Percentiles rank a stretch among this genome's conserved stretches.
phyloP scores from a whole-genome alignment of 2,797 vertebrate species.

The Brachyalestes nurse region DNA sequence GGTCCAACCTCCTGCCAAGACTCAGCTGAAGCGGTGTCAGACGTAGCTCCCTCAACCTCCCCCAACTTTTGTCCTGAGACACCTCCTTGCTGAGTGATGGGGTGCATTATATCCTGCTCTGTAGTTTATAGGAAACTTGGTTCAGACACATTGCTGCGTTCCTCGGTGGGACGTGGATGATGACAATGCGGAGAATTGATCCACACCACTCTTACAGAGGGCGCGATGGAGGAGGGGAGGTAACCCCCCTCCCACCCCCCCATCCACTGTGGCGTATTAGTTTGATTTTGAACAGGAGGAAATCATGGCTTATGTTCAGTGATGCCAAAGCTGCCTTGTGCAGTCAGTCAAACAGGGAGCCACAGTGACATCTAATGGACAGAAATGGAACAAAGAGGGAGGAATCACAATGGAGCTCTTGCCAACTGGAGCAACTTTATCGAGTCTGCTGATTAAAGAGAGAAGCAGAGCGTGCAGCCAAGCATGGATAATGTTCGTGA shows the following conservation, averaged over 20 bases:
- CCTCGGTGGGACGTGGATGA: slow-evolving; percentile 13
- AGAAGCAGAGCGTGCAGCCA: slow-evolving; percentile 6
- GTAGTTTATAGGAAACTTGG: slow-evolving; percentile 7
- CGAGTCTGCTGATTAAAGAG: slow-evolving; percentile 33
- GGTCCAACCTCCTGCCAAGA: slow-evolving; percentile 37
- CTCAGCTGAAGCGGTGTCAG: slow-evolving; percentile 21
- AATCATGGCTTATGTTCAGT: slow-evolving; percentile 6
- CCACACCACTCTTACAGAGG: slow-evolving; percentile 13
- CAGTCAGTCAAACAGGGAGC: slow-evolving; percentile 45
- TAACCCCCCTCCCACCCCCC: not conserved
- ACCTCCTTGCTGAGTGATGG: not conserved
- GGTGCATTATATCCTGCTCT: slow-evolving; percentile 25
- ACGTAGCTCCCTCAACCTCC: not conserved
- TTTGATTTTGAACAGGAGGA: slow-evolving; percentile 26
- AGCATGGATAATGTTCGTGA: slow-evolving; percentile 20
- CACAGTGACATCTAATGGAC: slow-evolving; percentile 59
- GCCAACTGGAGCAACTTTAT: slow-evolving; percentile 37
- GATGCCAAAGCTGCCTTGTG: not conserved
- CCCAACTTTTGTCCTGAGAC: not conserved
- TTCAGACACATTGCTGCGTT: slow-evolving; percentile 5
- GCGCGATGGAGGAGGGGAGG: not conserved
- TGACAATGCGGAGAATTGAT: slow-evolving; percentile 33
- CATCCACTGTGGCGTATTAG: slow-evolving; percentile 20
- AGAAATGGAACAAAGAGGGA: slow-evolving; percentile 3
- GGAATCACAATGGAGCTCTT: not conserved